phyloP scores from a whole-genome alignment of 2,888 invertebrate species.

The Antheraea assamensis region DNA sequence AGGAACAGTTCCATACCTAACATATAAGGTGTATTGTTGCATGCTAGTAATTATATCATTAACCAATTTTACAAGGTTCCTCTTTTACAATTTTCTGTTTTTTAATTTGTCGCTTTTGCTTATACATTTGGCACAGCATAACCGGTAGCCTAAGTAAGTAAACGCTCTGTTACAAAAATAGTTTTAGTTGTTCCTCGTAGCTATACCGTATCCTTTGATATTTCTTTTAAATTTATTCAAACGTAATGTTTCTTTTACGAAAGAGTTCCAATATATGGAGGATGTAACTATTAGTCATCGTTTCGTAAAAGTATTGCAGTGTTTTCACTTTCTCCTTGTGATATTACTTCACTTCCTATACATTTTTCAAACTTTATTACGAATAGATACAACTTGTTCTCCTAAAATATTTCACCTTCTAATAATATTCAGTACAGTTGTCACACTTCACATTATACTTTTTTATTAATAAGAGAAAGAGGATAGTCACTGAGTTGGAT shows the following conservation, averaged over 20 bases:
- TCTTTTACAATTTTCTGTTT: neutral
- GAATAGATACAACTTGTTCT: too few relatives aligned
- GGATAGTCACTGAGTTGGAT: neutral
- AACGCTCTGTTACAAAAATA: constrained; percentile 49
- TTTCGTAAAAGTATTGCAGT: too few relatives aligned
- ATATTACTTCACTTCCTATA: neutral
- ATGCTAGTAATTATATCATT: neutral
- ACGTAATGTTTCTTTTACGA: neutral
- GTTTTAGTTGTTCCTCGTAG: constrained; percentile 40
- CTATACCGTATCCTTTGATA: neutral
- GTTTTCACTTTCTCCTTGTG: neutral
- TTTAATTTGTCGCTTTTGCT: constrained; percentile 20
- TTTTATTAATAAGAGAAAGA: neutral
- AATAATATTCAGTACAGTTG: too few relatives aligned
- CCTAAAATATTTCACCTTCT: too few relatives aligned
- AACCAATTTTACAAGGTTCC: too few relatives aligned
- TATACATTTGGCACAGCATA: constrained; percentile 42
- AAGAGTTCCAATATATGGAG: neutral
- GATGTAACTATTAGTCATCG: neutral
- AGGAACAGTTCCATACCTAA: too few relatives aligned
- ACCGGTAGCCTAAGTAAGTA: constrained; percentile 45
- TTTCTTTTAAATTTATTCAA: neutral
- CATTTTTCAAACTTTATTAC: too few relatives aligned
- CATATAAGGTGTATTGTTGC: too few relatives aligned
- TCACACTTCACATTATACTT: too few relatives aligned